Conservation (phyloP, 2,797 vertebrate genomes). For the Lithobates pipiens region DNA sequence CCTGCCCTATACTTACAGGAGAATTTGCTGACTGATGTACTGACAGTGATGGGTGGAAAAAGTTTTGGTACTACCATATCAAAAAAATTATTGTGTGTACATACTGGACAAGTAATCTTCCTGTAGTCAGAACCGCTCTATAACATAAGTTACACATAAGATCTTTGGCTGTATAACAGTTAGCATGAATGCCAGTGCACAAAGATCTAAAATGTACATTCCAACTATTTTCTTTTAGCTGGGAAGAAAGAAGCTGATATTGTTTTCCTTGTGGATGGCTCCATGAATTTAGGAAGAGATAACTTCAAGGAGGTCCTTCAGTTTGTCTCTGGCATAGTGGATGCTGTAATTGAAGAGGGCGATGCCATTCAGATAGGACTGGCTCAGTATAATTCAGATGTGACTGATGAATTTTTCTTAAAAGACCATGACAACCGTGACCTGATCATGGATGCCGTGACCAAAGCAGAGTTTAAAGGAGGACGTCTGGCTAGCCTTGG, state of each 20-base stretch:
- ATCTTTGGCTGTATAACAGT: too few species aligned
- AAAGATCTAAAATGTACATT: not conserved
- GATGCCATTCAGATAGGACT: slow-evolving; percentile 88
- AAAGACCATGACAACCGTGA: slow-evolving; percentile 82
- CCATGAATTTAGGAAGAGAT: slow-evolving; percentile 87
- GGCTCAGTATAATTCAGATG: slow-evolving; percentile 90
- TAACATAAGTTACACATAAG: too few species aligned
- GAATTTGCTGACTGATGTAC: too few species aligned
- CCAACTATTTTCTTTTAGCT: slow-evolving; percentile 63
- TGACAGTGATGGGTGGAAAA: too few species aligned
- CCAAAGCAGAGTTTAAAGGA: slow-evolving; percentile 84
- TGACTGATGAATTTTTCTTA: slow-evolving; percentile 89
- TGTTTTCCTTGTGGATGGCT: slow-evolving; percentile 94
- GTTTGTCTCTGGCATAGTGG: slow-evolving; percentile 85
- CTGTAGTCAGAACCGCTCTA: too few species aligned
- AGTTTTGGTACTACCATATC: too few species aligned
- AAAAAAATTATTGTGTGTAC: too few species aligned
- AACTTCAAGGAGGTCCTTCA: slow-evolving; percentile 85
- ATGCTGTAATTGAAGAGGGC: slow-evolving; percentile 81
- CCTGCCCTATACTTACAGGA: too few species aligned
- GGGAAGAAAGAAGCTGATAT: slow-evolving; percentile 86
- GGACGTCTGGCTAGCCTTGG: slow-evolving; percentile 86
- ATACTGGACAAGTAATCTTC: too few species aligned
- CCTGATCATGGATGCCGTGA: slow-evolving; percentile 82
- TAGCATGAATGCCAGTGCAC: too few species aligned